Evolutionary conservation across 1,140 invertebrate species (phyloP), one percentile per base, ranked within the genome.

Genomic region (Anagrus nilaparvatae): DNA sequence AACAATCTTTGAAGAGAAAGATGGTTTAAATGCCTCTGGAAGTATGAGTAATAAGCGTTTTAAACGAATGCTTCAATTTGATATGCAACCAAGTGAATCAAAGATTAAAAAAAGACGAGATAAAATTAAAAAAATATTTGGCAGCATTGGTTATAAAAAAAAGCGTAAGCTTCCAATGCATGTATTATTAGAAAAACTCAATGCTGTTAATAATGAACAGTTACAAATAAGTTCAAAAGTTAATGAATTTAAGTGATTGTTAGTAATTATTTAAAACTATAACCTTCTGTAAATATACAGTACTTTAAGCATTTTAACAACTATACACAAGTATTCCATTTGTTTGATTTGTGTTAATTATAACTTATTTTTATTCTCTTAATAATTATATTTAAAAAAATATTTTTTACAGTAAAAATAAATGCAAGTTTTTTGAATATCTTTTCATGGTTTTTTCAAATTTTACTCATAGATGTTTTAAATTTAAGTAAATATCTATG

Each of bases 1-100:
- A 52, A 68, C 65, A 10, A 68, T 67, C 47, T 67, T 55, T 41
- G 65, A 68, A 43, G 65, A 67, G 44, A 55, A 48, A 7, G 55
- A 57, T 5, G 47, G 45, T 16, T 13, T 29, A n/a, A 47, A 17
- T 37, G 58, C 59, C 12, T 52, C 50, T 36, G 33, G 42, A 13
- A 42, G 31, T 23, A 65, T 68, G 50, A 57, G 62, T 27, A 53
- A 43, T 1, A 59, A 58, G 8, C 58, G 56, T 37, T 55, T 65
- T 5, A 65, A 56, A 40, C 53, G 65, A 41, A 48, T 60, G 38
- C 61, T 68, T 38, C 46, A 59, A n/a, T 68, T 66, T 21, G 24
- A 51, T 24, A 6, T n/a, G 5, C 25, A 48, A 17, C 47, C 51
- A 19, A 47, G 49, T 12, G 39, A 53, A 30, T 45, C 53, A 0